Conservation (phyloP, 1,140 invertebrate species). For the Seison nebaliae region DNA sequence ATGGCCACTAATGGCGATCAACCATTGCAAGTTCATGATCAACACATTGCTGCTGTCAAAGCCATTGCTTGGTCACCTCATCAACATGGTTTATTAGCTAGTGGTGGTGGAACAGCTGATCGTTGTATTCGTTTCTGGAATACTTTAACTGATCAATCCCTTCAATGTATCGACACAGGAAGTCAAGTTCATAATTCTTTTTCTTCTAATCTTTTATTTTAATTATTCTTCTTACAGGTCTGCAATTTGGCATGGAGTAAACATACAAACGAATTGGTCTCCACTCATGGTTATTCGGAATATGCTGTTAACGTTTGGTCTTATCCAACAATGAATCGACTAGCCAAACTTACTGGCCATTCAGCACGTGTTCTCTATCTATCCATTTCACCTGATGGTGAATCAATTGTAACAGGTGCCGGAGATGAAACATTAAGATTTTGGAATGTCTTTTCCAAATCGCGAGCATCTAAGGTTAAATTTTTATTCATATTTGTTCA, state of each 20-base stretch:
- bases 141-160: conserved; percentile 85
- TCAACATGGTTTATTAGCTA: conserved; percentile 83
- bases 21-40: conserved; percentile 60
- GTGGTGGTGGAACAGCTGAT: conserved; percentile 90
- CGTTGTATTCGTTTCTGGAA: conserved; percentile 75
- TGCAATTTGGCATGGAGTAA: conserved; percentile 98
- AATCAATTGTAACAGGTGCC: conserved; percentile 93
- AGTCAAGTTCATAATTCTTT: conserved; percentile 34
- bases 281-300: conserved; percentile 77
- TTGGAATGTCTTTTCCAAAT: conserved; percentile 97
- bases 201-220: conserved; percentile 1
- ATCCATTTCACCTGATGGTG: conserved; percentile 72
- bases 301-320: conserved; percentile 99
- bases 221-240: conserved; percentile 31
- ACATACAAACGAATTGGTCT: conserved; percentile 76
- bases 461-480: conserved; percentile 41
- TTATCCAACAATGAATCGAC: conserved; percentile 79
- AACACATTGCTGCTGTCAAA: conserved; percentile 75
- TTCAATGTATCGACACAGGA: conserved; percentile 95
- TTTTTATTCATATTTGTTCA: too few species aligned
- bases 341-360: conserved; percentile 90
- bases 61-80: conserved; percentile 98
- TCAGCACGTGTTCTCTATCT: conserved; percentile 84
- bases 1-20: conserved; percentile 15
- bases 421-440: conserved; percentile 93